Base-by-base conservation (phyloP, 1,140 invertebrate genomes). In the Achroia grisella region DNA sequence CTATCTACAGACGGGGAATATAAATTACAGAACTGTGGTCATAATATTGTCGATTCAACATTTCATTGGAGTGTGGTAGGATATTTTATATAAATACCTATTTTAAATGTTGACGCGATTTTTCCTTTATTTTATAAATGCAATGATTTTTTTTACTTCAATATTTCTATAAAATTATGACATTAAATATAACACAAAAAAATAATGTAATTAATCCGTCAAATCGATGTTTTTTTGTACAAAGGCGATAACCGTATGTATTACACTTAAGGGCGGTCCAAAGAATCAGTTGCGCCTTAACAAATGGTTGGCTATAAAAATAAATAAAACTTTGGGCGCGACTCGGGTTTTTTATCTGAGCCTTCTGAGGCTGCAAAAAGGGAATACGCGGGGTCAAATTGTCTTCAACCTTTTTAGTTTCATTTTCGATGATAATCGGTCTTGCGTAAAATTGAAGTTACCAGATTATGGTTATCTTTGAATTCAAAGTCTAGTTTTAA, bases 291-390 rank as follows among this genome's bases (percentile, higher is more conserved):
- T 61, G 57, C 39, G 51, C 61, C 48, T 60, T 60, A 60, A 64
- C 54, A 57, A 61, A 64, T 61, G 57, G 53, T 12, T 6, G 52
- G 52, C 47, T 46, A 55, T 64, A 64, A 64, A 63, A 64, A 64
- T 64, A 65, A 65, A 65, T 61, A 65, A 65, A 65, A 58, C 52
- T 60, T 36, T 52, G 45, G 52, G 49, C 39, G 46, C 41, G 39
- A 31, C 15, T 44, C 32, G 40, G 39, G 43, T 6, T 23, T 62
- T 53, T 58, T 65, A 52, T 64, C 51, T 30, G 46, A 39, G 43
- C 46, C 41, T 47, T 35, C 32, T 23, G 44, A 49, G 39, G 34
- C 40, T 50, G 43, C 47, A 41, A 47, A 53, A 40, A 43, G 48
- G 46, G 56, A 63, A 57, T 51, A 37, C 46, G 37, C 39, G 15